phyloP scores from a whole-genome alignment of 2,113 vertebrate species.

The Peromyscus maniculatus region DNA sequence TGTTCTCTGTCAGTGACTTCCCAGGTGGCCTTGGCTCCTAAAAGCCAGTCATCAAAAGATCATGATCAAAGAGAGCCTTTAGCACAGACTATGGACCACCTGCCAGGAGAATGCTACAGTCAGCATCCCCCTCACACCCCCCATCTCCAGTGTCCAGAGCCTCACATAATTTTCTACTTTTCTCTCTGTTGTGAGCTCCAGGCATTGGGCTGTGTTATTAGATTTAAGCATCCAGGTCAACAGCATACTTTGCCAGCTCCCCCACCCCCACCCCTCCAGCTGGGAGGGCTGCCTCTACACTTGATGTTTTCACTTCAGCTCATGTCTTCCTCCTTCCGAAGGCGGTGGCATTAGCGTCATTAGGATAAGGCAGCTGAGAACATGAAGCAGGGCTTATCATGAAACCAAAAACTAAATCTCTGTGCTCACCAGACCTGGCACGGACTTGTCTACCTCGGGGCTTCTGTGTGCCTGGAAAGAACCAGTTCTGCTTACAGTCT shows the following conservation, averaged over 20 bases:
- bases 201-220: slow-evolving; percentile 54
- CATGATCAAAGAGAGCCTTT: slow-evolving; percentile 72
- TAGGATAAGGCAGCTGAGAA: slow-evolving; percentile 77
- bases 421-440: slow-evolving; percentile 75
- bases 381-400: slow-evolving; percentile 73
- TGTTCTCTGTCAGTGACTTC: slow-evolving; percentile 75
- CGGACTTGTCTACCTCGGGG: slow-evolving; percentile 81
- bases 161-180: slow-evolving; percentile 58
- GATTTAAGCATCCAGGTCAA: slow-evolving; percentile 70
- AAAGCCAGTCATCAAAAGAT: slow-evolving; percentile 69
- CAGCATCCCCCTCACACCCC: neutral
- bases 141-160: slow-evolving; percentile 21
- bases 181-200: slow-evolving; percentile 26
- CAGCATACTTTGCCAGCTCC: neutral
- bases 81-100: slow-evolving; percentile 60
- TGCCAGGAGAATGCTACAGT: slow-evolving; percentile 39
- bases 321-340: slow-evolving; percentile 82
- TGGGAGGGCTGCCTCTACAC: slow-evolving; percentile 63
- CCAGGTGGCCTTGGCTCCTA: slow-evolving; percentile 78
- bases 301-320: slow-evolving; percentile 82
- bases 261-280: slow-evolving; percentile 18
- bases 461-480: slow-evolving; percentile 77
- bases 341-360: slow-evolving; percentile 82
- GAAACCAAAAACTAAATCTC: slow-evolving; percentile 84
- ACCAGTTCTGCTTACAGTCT: slow-evolving; percentile 79